These are phyloP conservation scores for Pimpla rufipes DNA, from an alignment of 2,888 invertebrate species.

Conservation along the genomic window DNA sequence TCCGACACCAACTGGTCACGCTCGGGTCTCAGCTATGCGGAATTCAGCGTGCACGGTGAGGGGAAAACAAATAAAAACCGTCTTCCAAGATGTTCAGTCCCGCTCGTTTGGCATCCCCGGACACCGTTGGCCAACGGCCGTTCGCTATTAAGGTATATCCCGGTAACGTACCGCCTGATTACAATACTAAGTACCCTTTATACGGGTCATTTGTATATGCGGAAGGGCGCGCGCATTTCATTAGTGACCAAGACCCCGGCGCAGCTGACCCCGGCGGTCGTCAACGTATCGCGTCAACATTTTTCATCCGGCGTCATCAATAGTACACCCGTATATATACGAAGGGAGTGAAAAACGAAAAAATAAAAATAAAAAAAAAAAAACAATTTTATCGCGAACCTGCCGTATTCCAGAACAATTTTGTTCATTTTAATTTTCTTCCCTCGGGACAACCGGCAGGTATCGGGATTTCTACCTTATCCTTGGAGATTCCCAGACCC, in stretches of 20 bases:
- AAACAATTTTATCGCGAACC: neutral
- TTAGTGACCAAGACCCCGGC: conserved; percentile 49
- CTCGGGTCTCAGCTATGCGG: no score
- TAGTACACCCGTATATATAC: conserved; percentile 54
- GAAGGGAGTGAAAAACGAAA: neutral
- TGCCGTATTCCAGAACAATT: neutral
- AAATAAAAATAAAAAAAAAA: neutral
- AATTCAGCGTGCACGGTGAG: no score
- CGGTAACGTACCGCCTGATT: conserved; percentile 45
- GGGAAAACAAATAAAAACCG: neutral
- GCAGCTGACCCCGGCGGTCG: conserved; percentile 56
- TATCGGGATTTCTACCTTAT: conserved; percentile 69
- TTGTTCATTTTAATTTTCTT: neutral
- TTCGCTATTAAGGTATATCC: conserved; percentile 44
- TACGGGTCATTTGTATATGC: conserved; percentile 67
- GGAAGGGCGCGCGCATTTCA: conserved; percentile 39
- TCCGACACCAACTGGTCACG: no score
- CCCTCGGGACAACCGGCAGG: neutral
- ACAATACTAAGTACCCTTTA: conserved; percentile 38
- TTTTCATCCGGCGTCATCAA: conserved; percentile 24
- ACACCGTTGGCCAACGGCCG: conserved; percentile 16
- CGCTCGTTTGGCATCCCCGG: neutral
- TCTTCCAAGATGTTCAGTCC: neutral
- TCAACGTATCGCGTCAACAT: neutral
- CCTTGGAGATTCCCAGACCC: conserved; percentile 62